Conservation (phyloP, 2,113 vertebrate genomes). For the Bombycilla garrulus region DNA sequence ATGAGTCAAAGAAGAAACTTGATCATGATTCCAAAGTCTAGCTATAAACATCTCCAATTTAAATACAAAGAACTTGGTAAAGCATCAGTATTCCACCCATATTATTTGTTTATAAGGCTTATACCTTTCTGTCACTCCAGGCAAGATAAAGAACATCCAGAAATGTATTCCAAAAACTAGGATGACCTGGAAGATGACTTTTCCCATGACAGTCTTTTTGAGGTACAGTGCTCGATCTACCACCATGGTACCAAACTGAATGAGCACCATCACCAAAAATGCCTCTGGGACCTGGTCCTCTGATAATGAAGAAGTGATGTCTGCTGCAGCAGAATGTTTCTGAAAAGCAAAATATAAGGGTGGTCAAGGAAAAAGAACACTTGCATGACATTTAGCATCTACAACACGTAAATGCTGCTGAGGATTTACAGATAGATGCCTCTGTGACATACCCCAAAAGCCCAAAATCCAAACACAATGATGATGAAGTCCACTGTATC, state of each 20-base stretch:
- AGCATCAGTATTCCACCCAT: background rate
- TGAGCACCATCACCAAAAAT: slow-evolving; percentile 97
- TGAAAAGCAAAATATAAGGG: slow-evolving; percentile 55
- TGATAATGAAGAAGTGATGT: slow-evolving; percentile 95
- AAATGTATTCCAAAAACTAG: slow-evolving; percentile 98
- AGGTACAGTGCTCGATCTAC: slow-evolving; percentile 96
- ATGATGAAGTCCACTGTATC: slow-evolving; percentile 98
- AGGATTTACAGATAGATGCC: background rate
- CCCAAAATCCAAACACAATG: slow-evolving; percentile 97
- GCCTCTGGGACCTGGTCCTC: slow-evolving; percentile 96
- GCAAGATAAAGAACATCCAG: slow-evolving; percentile 99
- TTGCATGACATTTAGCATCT: background rate
- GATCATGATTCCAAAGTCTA: background rate
- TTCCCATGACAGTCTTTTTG: slow-evolving; percentile 94
- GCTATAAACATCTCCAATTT: background rate
- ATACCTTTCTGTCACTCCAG: slow-evolving; percentile 91
- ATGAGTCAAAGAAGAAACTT: background rate
- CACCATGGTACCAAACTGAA: slow-evolving; percentile 98
- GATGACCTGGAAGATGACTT: slow-evolving; percentile 95
- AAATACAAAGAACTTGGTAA: background rate
- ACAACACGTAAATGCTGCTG: background rate
- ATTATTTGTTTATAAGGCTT: background rate
- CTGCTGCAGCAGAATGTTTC: slow-evolving; percentile 96
- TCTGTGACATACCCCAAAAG: slow-evolving; percentile 88
- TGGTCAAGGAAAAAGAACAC: background rate